Conservation (phyloP, 2,888 invertebrate genomes). For the Acleris holmiana region DNA sequence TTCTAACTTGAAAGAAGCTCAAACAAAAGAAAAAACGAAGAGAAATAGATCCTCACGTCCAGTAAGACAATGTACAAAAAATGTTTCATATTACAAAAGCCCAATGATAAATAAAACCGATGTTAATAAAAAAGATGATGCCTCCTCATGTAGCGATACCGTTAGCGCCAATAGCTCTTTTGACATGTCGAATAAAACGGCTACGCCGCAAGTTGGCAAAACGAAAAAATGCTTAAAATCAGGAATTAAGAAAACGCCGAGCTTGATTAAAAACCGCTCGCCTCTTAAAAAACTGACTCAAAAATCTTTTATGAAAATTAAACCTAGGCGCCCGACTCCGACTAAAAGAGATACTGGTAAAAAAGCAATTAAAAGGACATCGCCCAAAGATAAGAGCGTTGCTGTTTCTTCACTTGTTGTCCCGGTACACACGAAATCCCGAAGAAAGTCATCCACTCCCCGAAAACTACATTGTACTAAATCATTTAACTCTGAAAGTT, state of each 20-base stretch:
- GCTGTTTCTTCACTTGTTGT: conserved; percentile 42
- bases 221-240: conserved; percentile 45
- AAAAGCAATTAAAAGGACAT: conserved; percentile 51
- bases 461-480: conserved; percentile 74
- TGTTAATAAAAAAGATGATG: conserved; percentile 47
- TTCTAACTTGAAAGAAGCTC: conserved; percentile 44
- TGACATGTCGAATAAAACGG: conserved; percentile 44
- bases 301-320: conserved; percentile 71
- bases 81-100: conserved; percentile 70
- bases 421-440: conserved; percentile 67
- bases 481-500: conserved; percentile 63
- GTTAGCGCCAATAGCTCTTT: conserved; percentile 49
- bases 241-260: conserved; percentile 46
- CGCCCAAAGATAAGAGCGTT: conserved; percentile 54
- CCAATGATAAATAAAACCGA: conserved; percentile 48
- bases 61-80: conserved; percentile 73
- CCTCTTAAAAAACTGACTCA: conserved; percentile 59
- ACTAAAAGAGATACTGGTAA: conserved; percentile 52
- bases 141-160: conserved; percentile 55
- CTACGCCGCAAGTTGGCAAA: conserved; percentile 47
- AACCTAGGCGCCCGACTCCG: conserved; percentile 66
- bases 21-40: conserved; percentile 35
- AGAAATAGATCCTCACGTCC: conserved; percentile 56
- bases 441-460: conserved; percentile 79
- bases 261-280: conserved; percentile 51